A percentile compares a stretch with the other conserved stretches of the same genome.
These are phyloP conservation scores for Phania funesta DNA, from an alignment of 2,888 invertebrate species.

Conservation along the genomic window DNA sequence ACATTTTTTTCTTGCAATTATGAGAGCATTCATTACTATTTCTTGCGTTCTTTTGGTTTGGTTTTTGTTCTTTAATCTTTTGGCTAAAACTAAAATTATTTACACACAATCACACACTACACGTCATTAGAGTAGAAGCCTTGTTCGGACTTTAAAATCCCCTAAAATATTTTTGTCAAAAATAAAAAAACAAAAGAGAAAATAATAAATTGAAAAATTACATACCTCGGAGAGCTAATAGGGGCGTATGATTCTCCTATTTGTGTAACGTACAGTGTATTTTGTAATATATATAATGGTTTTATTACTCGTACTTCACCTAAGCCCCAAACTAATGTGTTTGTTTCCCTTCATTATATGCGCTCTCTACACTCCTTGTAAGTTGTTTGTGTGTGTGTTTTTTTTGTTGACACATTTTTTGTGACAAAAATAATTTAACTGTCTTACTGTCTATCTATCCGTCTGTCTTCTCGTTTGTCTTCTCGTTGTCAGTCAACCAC, in stretches of 20 bases:
- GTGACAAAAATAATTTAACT: conserved; percentile 34
- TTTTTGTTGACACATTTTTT: conserved; percentile 47
- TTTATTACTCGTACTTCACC: conserved; percentile 1
- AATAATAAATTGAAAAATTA: too few relatives aligned
- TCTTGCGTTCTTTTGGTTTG: too few relatives aligned
- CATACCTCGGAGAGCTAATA: too few relatives aligned
- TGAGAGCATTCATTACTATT: too few relatives aligned
- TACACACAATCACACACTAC: neutral
- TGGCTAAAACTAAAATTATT: too few relatives aligned
- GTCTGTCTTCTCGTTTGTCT: conserved; percentile 49
- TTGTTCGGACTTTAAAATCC: too few relatives aligned
- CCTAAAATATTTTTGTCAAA: too few relatives aligned
- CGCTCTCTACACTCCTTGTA: neutral
- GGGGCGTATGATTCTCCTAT: neutral
- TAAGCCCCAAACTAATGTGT: neutral
- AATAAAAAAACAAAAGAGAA: too few relatives aligned
- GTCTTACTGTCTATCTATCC: conserved; percentile 44
- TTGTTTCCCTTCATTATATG: conserved; percentile 22
- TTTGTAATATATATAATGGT: conserved; percentile 7
- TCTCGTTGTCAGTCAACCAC: conserved; percentile 32
- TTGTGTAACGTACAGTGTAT: neutral
- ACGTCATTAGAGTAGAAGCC: neutral
- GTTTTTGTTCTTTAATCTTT: too few relatives aligned
- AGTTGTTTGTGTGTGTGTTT: neutral
- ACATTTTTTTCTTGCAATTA: too few relatives aligned